A percentile compares a stretch with the other conserved stretches of the same genome.
These are phyloP conservation scores for Meteorus cinctellus DNA, from an alignment of 2,888 invertebrate species.

Conservation along the genomic window DNA sequence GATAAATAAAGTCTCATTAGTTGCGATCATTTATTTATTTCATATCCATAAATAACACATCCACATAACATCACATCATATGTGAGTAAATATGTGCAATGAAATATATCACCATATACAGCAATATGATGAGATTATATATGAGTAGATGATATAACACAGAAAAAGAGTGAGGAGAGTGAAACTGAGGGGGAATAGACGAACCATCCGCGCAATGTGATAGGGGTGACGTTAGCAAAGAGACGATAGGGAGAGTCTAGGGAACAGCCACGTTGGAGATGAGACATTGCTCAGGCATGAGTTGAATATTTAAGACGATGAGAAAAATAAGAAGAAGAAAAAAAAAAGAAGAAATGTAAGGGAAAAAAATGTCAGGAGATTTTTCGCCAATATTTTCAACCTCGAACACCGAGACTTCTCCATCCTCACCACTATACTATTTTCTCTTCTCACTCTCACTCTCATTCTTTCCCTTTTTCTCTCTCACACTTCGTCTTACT, in stretches of 20 bases:
- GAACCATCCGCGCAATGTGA: conserved; percentile 42
- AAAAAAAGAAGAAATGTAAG: not conserved
- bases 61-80: not conserved
- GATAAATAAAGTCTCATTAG: conserved; percentile 2
- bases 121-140: conserved; percentile 10
- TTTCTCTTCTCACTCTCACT: not conserved
- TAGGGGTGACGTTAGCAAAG: conserved; percentile 22
- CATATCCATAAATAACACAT: not conserved
- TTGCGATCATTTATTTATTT: not conserved
- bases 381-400: conserved; percentile 48
- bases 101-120: not conserved
- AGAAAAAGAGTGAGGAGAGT: not conserved
- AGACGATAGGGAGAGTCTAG: conserved; percentile 36
- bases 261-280: conserved; percentile 45
- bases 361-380: conserved; percentile 45
- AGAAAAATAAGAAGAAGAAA: conserved; percentile 17
- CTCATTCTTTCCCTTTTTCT: conserved; percentile 2
- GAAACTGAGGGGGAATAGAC: conserved; percentile 41
- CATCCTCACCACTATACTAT: conserved; percentile 22
- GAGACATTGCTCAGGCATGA: conserved; percentile 54
- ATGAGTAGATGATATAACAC: conserved; percentile 23
- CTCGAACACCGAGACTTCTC: not conserved
- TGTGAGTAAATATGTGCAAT: not conserved
- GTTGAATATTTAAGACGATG: conserved; percentile 51
- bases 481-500: conserved; percentile 5